These are phyloP conservation scores for Pseudachorutes palmiensis DNA, from an alignment of 1,140 invertebrate genomes.

Conservation along the genomic window DNA sequence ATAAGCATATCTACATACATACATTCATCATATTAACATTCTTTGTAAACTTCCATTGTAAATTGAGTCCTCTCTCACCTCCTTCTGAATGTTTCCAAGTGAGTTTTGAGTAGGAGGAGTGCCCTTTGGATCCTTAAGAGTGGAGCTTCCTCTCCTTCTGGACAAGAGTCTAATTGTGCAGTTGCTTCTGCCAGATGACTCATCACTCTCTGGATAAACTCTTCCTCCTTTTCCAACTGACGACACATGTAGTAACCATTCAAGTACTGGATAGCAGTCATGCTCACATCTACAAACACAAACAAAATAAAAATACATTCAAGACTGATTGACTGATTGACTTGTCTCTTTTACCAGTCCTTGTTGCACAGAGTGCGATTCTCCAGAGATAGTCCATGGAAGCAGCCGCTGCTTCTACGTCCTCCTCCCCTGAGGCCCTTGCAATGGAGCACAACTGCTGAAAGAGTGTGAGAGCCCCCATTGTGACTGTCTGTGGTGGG, in stretches of 20 bases:
- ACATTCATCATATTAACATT: conserved; percentile 18
- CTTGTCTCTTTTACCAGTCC: conserved; percentile 55
- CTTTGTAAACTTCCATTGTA: not conserved
- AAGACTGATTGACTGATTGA: too few species aligned
- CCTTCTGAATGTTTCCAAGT: conserved; percentile 81
- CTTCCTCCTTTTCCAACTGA: conserved; percentile 78
- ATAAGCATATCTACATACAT: conserved; percentile 61
- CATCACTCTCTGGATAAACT: conserved; percentile 88
- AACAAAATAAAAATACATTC: conserved; percentile 9
- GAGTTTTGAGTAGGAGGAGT: conserved; percentile 74
- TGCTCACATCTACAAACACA: conserved; percentile 65
- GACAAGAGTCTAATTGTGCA: conserved; percentile 51
- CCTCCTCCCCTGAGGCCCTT: conserved; percentile 52
- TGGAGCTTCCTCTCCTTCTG: conserved; percentile 62
- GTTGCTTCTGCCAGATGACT: conserved; percentile 72
- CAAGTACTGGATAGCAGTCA: conserved; percentile 85
- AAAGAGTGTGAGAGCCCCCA: conserved; percentile 81
- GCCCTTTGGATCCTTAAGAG: conserved; percentile 82
- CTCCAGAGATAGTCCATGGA: conserved; percentile 91
- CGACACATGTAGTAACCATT: conserved; percentile 88
- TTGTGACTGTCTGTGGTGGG: conserved; percentile 77
- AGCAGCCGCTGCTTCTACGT: conserved; percentile 47
- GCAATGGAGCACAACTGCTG: conserved; percentile 82
- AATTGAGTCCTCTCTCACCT: conserved; percentile 47
- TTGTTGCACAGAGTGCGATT: conserved; percentile 77